Percentiles rank a stretch among this genome's conserved stretches.
Conservation (phyloP, 1,140 invertebrate genomes). For the Monochamus saltuarius region DNA sequence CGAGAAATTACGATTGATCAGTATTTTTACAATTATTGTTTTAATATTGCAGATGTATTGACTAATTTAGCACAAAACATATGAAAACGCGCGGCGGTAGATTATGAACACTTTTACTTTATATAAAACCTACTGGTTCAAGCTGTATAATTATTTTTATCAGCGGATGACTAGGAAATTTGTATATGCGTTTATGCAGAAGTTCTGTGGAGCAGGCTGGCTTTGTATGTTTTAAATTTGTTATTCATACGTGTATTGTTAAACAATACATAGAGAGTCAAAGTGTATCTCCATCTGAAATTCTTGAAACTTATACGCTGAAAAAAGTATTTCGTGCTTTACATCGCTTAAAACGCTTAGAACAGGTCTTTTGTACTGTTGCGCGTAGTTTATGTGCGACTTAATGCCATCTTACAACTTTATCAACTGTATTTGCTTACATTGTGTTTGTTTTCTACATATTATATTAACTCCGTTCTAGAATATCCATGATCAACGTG, state of each 20-base stretch:
- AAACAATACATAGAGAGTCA: constrained; percentile 41
- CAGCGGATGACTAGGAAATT: no score
- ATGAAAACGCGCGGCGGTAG: no score
- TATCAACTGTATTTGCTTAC: constrained; percentile 24
- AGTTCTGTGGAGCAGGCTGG: constrained; percentile 1
- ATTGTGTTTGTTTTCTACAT: constrained; percentile 12
- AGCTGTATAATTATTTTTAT: no score
- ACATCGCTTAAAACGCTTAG: constrained; percentile 33
- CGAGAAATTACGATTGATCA: no score
- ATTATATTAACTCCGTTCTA: not conserved
- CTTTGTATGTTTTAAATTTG: constrained; percentile 30
- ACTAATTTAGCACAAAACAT: no score
- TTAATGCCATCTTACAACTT: constrained; percentile 31
- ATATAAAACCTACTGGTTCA: no score
- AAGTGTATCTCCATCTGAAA: constrained; percentile 46
- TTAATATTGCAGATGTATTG: no score
- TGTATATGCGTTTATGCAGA: no score
- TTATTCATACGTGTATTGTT: constrained; percentile 43
- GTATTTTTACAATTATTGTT: no score
- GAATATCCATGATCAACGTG: no score
- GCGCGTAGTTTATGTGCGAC: constrained; percentile 28
- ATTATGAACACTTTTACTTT: no score
- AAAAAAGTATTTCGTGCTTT: constrained; percentile 37
- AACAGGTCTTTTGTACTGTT: constrained; percentile 31
- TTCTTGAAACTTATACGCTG: constrained; percentile 34